phyloP scores from a whole-genome alignment of 1,140 invertebrate species.

The Steinernema khuongi region DNA sequence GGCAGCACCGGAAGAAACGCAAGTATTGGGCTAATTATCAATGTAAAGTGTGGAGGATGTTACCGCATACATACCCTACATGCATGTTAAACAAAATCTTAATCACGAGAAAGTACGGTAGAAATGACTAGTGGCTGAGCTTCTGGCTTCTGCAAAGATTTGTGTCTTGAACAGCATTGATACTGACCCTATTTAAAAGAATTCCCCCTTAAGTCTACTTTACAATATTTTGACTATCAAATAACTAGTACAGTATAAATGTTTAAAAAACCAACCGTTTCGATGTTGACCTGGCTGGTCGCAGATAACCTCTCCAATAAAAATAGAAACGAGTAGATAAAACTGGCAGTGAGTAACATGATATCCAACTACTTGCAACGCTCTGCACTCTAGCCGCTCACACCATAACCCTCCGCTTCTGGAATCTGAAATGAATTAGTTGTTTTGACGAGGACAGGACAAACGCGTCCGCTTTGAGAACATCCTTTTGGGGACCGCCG shows the following conservation, averaged over 20 bases:
- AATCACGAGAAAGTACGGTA: too few species aligned
- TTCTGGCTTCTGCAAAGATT: conserved; percentile 12
- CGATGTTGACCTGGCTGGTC: background rate
- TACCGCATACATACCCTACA: too few species aligned
- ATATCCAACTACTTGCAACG: background rate
- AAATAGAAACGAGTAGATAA: background rate
- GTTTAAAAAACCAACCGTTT: conserved; percentile 8
- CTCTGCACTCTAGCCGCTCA: background rate
- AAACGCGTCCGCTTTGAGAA: background rate
- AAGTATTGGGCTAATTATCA: too few species aligned
- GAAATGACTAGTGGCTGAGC: too few species aligned
- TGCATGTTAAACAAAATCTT: too few species aligned
- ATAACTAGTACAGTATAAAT: too few species aligned
- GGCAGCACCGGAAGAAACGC: too few species aligned
- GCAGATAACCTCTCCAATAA: background rate
- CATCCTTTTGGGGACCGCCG: conserved; percentile 8
- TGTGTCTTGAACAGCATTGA: background rate
- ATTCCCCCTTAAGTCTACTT: conserved; percentile 12
- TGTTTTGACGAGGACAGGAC: background rate
- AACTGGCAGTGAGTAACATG: conserved; percentile 1
- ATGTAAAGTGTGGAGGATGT: too few species aligned
- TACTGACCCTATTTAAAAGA: background rate
- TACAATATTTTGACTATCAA: too few species aligned
- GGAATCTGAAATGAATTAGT: background rate
- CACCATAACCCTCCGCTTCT: background rate